A percentile compares a stretch with the other conserved stretches of the same genome.
These are phyloP conservation scores for Onychostruthus taczanowskii DNA, from an alignment of 2,113 vertebrate species.

Conservation along the genomic window DNA sequence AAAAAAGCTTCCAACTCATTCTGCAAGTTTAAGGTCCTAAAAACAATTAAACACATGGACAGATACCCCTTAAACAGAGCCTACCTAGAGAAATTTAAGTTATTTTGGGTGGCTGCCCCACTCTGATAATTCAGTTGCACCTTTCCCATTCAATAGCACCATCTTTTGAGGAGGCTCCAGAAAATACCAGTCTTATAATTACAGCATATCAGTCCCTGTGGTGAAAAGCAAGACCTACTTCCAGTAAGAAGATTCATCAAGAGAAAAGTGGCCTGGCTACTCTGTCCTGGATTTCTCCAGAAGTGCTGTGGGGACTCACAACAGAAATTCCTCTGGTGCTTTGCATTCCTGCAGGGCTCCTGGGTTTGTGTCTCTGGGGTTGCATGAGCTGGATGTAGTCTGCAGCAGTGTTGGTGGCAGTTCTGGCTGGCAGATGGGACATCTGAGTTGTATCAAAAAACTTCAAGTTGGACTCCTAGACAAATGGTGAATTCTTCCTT, in stretches of 20 bases:
- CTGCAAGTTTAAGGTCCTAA: not conserved
- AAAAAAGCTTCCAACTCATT: not conserved
- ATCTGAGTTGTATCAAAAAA: not conserved
- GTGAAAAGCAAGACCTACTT: not conserved
- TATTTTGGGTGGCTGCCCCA: rapidly evolving
- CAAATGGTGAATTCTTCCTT: not conserved
- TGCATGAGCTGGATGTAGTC: not conserved
- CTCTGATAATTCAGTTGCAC: not conserved
- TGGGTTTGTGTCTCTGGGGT: not conserved
- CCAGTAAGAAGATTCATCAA: not conserved
- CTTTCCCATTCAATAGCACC: not conserved
- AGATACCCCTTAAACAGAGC: not conserved
- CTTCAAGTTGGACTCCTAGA: not conserved
- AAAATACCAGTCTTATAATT: not conserved
- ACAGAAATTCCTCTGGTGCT: not conserved
- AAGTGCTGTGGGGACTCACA: not conserved
- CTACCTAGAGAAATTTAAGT: not conserved
- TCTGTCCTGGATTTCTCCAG: not conserved
- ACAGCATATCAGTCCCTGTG: not conserved
- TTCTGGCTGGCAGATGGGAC: not conserved
- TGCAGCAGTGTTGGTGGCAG: not conserved
- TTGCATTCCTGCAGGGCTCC: not conserved
- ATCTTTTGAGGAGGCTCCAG: not conserved
- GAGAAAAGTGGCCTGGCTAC: not conserved
- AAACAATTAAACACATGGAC: not conserved